Base-by-base conservation (phyloP, 2,113 vertebrate genomes). In the Kobus ellipsiprymnus region DNA sequence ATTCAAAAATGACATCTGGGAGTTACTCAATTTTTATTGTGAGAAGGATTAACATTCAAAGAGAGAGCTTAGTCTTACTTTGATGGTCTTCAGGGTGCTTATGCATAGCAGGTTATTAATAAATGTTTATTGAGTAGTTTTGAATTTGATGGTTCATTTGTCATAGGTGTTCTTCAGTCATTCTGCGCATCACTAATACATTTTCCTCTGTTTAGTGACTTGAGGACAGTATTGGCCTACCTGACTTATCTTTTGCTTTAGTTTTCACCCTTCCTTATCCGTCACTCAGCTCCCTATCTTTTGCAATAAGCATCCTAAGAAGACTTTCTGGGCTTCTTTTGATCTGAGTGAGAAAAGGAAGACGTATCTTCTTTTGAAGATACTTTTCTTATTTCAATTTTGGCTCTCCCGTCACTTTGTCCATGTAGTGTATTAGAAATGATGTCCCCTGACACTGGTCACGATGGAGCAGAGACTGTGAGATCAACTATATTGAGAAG, bases 21-120 rank as follows among this genome's bases (percentile, higher is more conserved):
- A 94, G 15, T 80, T 78, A 7, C 30, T 27, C 19, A 36, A 67
- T 71, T 78, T 90, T 44, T 55, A 48, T 78, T 87, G n/a, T 9
- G 12, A 87, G 46, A 96, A 92, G 44, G 52, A 83, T 55, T 67
- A 88, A 67, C n/a, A 30, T 93, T 90, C 11, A 30, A 19, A 60
- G 40, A 54, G 40, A 81, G 82, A 87, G n/a, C 7, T 54, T 36
- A 12, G n/a, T 74, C 50, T 91, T 89, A 6, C 59, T 50, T 89
- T 88, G 17, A n/a, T 55, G 21, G 44, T 85, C 93, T 85, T 82
- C 27, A 12, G n/a, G 52, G 60, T 77, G 30, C 25, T 36, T 91
- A 46, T 67, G 17, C 1, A 29, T 55, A 48, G 27, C 6, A 59
- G 36, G 9, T 67, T 71, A 40, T 55, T 88, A 48, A 64, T 81